Conservation (phyloP, 1,140 invertebrate genomes). For the Trichogramma pretiosum region DNA sequence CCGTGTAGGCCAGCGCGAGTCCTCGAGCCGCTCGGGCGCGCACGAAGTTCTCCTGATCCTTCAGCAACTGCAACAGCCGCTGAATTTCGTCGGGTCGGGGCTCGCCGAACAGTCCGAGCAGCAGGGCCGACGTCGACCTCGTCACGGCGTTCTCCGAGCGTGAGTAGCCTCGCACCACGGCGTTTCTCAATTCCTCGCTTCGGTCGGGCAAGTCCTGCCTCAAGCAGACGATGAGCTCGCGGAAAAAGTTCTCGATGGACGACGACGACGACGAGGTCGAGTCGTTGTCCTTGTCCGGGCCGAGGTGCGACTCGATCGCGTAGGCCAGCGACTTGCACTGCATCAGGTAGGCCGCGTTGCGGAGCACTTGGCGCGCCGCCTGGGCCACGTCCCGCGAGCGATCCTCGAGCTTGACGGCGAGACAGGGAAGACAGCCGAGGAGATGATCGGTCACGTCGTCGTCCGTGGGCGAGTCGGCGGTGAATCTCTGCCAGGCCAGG, state of each 20-base stretch:
- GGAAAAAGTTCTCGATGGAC: slow-evolving; percentile 28
- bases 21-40: slow-evolving; percentile 51
- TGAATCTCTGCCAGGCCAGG: slow-evolving; percentile 29
- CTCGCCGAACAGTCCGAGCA: slow-evolving; percentile 34
- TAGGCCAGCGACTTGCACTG: slow-evolving; percentile 25
- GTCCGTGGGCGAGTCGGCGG: slow-evolving; percentile 24
- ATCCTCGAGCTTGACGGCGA: slow-evolving; percentile 36
- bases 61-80: slow-evolving; percentile 52
- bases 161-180: slow-evolving; percentile 35
- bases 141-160: slow-evolving; percentile 31
- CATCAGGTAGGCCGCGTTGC: slow-evolving; percentile 24
- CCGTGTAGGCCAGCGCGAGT: slow-evolving; percentile 39
- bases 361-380: slow-evolving; percentile 30
- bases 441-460: slow-evolving; percentile 36
- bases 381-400: slow-evolving; percentile 29
- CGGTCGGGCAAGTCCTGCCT: slow-evolving; percentile 29
- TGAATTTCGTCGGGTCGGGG: slow-evolving; percentile 38
- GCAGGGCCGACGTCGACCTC: slow-evolving; percentile 32
- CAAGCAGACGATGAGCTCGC: slow-evolving; percentile 30
- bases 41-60: slow-evolving; percentile 50
- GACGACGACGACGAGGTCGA: too few relatives aligned
- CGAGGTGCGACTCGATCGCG: slow-evolving; percentile 25
- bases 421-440: slow-evolving; percentile 33
- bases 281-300: slow-evolving; percentile 15
- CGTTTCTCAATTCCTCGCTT: slow-evolving; percentile 36